These are phyloP conservation scores for Tapirus indicus DNA, from an alignment of 2,797 vertebrate species.

Conservation along the genomic window DNA sequence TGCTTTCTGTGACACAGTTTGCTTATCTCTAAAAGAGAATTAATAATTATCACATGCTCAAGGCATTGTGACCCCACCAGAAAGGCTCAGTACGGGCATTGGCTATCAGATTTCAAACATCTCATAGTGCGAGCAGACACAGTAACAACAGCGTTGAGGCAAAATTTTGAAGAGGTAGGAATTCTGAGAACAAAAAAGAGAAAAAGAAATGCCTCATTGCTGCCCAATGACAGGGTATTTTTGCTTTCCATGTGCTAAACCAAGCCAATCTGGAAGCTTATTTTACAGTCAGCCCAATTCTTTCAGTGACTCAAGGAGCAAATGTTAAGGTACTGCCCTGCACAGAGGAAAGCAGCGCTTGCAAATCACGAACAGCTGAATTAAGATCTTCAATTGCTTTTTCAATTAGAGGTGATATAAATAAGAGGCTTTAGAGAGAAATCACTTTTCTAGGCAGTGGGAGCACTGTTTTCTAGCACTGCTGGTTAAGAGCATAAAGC, in stretches of 20 bases:
- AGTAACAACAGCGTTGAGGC: background rate
- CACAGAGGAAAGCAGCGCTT: background rate
- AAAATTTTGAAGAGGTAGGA: background rate
- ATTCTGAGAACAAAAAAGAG: background rate
- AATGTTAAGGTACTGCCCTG: background rate
- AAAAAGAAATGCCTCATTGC: background rate
- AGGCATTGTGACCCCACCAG: constrained; percentile 22
- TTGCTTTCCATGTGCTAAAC: background rate
- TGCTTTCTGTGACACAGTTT: constrained; percentile 36
- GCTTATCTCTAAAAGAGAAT: constrained; percentile 51
- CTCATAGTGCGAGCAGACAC: background rate
- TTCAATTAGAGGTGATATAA: background rate
- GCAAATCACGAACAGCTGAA: background rate
- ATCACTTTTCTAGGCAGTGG: background rate
- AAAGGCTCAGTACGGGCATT: background rate
- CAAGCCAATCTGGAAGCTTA: background rate
- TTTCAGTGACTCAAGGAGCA: constrained; percentile 5
- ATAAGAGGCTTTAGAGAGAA: constrained; percentile 28
- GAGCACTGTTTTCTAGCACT: background rate
- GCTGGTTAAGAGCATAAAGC: background rate
- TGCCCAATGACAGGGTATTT: background rate
- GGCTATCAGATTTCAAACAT: background rate
- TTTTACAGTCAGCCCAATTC: background rate
- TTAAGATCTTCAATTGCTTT: background rate
- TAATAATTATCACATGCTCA: constrained; percentile 35